Base-by-base conservation (phyloP, 1,140 invertebrate species). In the Trypoxylus dichotomus region DNA sequence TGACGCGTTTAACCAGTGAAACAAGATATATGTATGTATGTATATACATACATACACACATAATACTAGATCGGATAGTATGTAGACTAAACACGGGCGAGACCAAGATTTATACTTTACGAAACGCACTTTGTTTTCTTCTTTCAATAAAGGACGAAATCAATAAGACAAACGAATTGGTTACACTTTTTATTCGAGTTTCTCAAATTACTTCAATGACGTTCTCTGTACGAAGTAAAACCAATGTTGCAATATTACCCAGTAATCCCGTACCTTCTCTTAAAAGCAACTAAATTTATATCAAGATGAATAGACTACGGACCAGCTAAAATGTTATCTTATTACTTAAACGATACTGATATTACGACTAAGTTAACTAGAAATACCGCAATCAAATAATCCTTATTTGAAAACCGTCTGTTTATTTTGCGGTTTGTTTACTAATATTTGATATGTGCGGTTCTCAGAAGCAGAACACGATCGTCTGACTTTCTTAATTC, bases 371-470 rank as follows among this genome's bases (percentile, higher is more conserved):
- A 19, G 19, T 54, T 54, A 54, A 54, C 6, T 19, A 54, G 47
- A 54, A 54, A 54, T 54, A 54, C 47, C 47, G 47, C 47, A 19
- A 54, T 54, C 47, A 54, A 54, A 54, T 15, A 54, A 15, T 54
- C 47, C 15, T 5, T 54, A 54, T 54, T 54, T n/a, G 47, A 54
- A 54, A 54, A 54, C 47, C 47, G 47, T n/a, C 47, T 54, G 47
- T 54, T 54, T 54, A n/a, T 54, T 54, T 54, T 54, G 47, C 47
- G 47, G 47, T 54, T 54, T 54, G 47, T 54, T 54, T 54, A 54
- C 19, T 54, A 54, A 54, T 54, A 54, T 54, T 54, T 54, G 47
- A 54, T 54, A 54, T 54, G 47, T 19, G 47, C 11, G 47, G 47
- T 54, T 54, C 47, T 19, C 15, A 54, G 47, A 54, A 54, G 15